These are phyloP conservation scores for Hydractinia symbiolongicarpus DNA, from an alignment of 30 jellyfish, hydroid and myxozoan genomes.

Conservation along the genomic window DNA sequence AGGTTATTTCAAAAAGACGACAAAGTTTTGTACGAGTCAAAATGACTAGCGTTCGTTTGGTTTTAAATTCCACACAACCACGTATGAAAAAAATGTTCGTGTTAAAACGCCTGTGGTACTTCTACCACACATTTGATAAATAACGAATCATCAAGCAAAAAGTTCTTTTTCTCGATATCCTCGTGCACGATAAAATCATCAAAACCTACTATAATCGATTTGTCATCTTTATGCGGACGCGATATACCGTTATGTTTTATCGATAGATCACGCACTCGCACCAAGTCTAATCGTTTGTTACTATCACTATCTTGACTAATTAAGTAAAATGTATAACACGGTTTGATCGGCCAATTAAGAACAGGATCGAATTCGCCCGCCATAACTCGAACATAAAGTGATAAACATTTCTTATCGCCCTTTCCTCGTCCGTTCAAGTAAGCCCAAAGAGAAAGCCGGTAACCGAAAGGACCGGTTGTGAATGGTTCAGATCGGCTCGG, in stretches of 20 bases:
- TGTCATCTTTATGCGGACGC: slow-evolving; percentile 88
- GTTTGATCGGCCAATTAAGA: slow-evolving; percentile 90
- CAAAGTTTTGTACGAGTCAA: too few relatives aligned
- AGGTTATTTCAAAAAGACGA: too few relatives aligned
- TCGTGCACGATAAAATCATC: slow-evolving; percentile 94
- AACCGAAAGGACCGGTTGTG: slow-evolving; percentile 91
- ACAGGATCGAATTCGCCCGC: slow-evolving; percentile 94
- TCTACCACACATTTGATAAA: slow-evolving; percentile 79
- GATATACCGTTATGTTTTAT: slow-evolving; percentile 73
- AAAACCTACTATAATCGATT: slow-evolving; percentile 82
- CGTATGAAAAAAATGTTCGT: too few relatives aligned
- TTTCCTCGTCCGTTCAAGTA: slow-evolving; percentile 97
- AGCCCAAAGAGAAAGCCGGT: slow-evolving; percentile 90
- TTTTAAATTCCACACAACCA: too few relatives aligned
- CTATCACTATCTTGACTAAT: slow-evolving; percentile 77
- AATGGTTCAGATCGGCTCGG: slow-evolving; percentile 94
- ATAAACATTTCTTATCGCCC: slow-evolving; percentile 69
- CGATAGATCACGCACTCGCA: slow-evolving; percentile 85
- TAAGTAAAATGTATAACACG: slow-evolving; percentile 80
- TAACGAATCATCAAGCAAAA: slow-evolving; percentile 80
- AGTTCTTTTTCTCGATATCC: slow-evolving; percentile 70
- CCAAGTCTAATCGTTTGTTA: slow-evolving; percentile 61
- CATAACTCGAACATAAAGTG: slow-evolving; percentile 77
- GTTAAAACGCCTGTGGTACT: slow-evolving; percentile 27
- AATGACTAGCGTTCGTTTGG: too few relatives aligned